Evolutionary conservation across 2,113 vertebrate species (phyloP), one percentile per base, ranked within the genome.

Genomic region (Pongo pygmaeus): DNA sequence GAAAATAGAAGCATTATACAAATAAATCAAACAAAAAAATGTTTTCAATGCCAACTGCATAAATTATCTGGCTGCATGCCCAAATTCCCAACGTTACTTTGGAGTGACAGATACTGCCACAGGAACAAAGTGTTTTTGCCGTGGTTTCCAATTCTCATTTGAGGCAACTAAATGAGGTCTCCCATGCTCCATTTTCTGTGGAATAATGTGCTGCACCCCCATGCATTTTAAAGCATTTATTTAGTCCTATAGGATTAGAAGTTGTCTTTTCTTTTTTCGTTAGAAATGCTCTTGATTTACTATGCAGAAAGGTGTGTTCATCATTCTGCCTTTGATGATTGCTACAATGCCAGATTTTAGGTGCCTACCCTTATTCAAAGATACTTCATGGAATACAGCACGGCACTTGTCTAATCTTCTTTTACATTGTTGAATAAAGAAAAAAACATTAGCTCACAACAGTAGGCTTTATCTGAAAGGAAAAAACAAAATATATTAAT

Each of bases 271-370:
- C 61, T 80, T 52, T 59, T 38, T 74, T 48, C 86, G 50, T 89
- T 38, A 81, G 59, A 93, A 67, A 59, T 93, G 23, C 22, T 96
- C 25, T 91, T 3, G 0, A 64, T 59, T 91, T 13, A 11, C 14
- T 83, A 64, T 50, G 61, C 4, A 91, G 32, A 86, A 67, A 4
- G 0, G 0, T n/a, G 20, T 55, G 61, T 94, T 91, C 87, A 11
- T 32, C 64, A 32, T 92, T 84, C 18, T 78, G 13, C 25, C 12
- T 83, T 67, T 96, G 32, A 77, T 79, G 94, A 77, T 96, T 98
- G 50, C 61, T 81, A 2, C 38, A 22, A 32, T 89, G 61, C 25
- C 14, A 59, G 52, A 78, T 84, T 98, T 86, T 94, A 94, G n/a
- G 27, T 74, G 13, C 84, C 1, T 48, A 2, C 88, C n/a, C 8